Evolutionary conservation across 1,140 invertebrate genomes (phyloP).

Genomic region (Caenorhabditis briggsae): DNA sequence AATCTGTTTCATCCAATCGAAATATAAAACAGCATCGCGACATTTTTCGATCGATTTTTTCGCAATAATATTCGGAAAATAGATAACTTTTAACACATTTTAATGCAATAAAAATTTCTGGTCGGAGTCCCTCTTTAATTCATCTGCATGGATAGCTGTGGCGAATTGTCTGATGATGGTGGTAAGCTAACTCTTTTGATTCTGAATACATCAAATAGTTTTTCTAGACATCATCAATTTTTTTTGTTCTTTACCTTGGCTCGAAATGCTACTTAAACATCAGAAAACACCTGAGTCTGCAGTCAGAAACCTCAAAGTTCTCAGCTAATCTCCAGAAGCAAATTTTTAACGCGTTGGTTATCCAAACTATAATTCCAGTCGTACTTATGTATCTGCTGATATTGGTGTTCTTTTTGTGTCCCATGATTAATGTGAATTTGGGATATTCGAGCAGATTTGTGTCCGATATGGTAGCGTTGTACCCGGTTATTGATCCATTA

Average conservation of each 20-base stretch:
- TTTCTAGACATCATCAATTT: constrained; percentile 1
- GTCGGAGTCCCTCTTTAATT: too few species aligned
- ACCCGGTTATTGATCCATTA: constrained; percentile 3
- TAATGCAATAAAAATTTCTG: too few species aligned
- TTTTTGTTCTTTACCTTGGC: not conserved
- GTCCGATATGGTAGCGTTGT: not conserved
- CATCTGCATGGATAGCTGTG: not conserved
- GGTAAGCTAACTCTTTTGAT: not conserved
- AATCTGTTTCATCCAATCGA: not conserved
- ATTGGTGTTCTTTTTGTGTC: not conserved
- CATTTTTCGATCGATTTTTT: not conserved
- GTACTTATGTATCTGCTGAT: not conserved
- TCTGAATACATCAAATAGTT: not conserved
- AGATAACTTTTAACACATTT: too few species aligned
- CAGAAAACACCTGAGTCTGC: not conserved
- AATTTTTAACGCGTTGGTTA: not conserved
- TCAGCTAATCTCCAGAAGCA: not conserved
- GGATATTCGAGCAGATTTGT: not conserved
- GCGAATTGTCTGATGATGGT: constrained; percentile 17
- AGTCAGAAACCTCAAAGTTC: not conserved
- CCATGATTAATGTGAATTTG: constrained; percentile 7
- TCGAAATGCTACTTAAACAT: not conserved
- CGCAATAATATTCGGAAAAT: too few species aligned
- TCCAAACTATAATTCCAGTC: not conserved
- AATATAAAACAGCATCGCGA: constrained; percentile 6